These are phyloP conservation scores for Pollenia amentaria DNA, from an alignment of 2,888 invertebrate genomes.

Conservation along the genomic window DNA sequence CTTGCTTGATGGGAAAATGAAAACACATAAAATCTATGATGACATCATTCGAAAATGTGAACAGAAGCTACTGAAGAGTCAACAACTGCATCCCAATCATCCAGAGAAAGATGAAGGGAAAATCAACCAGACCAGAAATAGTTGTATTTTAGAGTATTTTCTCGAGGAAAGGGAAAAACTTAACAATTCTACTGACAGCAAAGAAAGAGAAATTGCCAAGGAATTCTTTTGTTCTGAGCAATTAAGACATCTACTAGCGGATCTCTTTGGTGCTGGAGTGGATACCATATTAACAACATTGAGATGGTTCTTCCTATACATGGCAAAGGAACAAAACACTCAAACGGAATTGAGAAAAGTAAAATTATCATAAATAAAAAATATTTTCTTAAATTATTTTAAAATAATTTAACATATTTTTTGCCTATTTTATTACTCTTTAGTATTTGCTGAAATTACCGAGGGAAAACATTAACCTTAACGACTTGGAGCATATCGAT, in stretches of 20 bases:
- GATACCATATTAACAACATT: constrained; percentile 93
- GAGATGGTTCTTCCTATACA: constrained; percentile 92
- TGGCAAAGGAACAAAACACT: constrained; percentile 88
- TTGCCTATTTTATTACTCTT: background rate
- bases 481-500: constrained; percentile 80
- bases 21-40: constrained; percentile 90
- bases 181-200: constrained; percentile 44
- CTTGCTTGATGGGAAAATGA: constrained; percentile 88
- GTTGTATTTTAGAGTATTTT: constrained; percentile 88
- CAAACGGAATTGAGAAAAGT: constrained; percentile 85
- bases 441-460: constrained; percentile 65
- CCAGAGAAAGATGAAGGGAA: constrained; percentile 72
- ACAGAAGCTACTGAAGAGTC: constrained; percentile 75
- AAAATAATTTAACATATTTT: background rate
- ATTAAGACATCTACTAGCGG: constrained; percentile 90
- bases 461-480: constrained; percentile 74
- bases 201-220: constrained; percentile 65
- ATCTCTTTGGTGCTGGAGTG: constrained; percentile 93
- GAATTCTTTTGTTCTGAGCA: constrained; percentile 89
- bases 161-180: constrained; percentile 87
- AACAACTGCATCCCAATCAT: background rate
- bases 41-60: constrained; percentile 87
- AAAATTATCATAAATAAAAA: background rate
- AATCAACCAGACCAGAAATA: constrained; percentile 26
- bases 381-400: background rate